phyloP scores from a whole-genome alignment of 2,797 vertebrate species.

The Dendrocincla tyrannina region DNA sequence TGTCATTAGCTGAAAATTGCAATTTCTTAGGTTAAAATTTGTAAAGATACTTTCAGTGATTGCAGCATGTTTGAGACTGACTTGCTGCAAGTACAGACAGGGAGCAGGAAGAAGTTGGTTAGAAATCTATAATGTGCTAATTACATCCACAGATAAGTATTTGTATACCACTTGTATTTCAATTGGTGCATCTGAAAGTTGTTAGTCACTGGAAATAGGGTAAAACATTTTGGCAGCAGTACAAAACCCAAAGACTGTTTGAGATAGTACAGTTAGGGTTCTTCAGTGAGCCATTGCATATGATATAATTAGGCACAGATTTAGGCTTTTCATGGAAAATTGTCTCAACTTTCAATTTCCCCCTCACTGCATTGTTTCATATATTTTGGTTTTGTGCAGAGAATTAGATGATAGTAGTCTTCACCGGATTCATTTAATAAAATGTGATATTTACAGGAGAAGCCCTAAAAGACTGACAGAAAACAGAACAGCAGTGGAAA shows the following conservation, averaged over 20 bases:
- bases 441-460: neutral
- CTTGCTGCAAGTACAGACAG: neutral
- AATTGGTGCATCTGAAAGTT: neutral
- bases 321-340: neutral
- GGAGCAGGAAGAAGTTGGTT: neutral
- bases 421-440: neutral
- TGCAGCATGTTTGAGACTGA: neutral
- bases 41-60: neutral
- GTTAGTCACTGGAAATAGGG: neutral
- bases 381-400: neutral
- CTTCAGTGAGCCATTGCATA: neutral
- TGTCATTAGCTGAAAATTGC: slow-evolving; percentile 4
- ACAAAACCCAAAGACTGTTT: neutral
- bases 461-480: neutral
- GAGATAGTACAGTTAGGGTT: neutral
- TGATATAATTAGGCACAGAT: neutral
- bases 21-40: neutral
- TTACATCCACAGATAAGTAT: neutral
- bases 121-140: neutral
- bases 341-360: neutral
- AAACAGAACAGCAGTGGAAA: neutral
- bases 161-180: neutral
- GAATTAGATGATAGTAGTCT: neutral
- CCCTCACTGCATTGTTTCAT: neutral
- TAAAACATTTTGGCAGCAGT: neutral